Evolutionary conservation across 2,888 invertebrate genomes (phyloP).

Genomic region (Eulithis prunata): DNA sequence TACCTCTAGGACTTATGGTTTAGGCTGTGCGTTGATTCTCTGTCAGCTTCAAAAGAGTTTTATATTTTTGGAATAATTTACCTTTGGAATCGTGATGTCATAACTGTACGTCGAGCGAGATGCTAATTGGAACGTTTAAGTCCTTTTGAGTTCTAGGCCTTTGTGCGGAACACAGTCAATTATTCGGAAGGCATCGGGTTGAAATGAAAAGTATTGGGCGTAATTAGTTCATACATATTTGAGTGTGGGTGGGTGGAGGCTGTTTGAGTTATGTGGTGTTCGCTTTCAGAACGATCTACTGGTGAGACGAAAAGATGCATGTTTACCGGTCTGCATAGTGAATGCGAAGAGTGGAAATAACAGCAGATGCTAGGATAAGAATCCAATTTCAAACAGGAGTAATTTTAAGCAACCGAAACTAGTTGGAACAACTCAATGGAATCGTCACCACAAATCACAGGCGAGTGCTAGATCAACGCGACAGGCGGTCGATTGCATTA

Average conservation of each 20-base stretch:
- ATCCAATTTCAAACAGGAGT: neutral
- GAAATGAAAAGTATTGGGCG: slow-evolving; percentile 20
- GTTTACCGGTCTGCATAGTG: slow-evolving; percentile 4
- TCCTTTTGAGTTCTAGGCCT: slow-evolving; percentile 13
- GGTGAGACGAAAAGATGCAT: slow-evolving; percentile 1
- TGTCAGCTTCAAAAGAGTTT: no score
- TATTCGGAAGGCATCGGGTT: slow-evolving; percentile 23
- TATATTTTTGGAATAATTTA: neutral
- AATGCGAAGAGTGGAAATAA: neutral
- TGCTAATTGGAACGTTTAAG: slow-evolving; percentile 9
- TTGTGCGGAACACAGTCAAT: slow-evolving; percentile 20
- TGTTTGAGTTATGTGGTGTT: slow-evolving; percentile 8
- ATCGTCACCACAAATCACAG: slow-evolving; percentile 36
- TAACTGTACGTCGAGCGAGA: slow-evolving; percentile 7
- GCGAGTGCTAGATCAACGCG: slow-evolving; percentile 49
- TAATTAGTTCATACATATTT: slow-evolving; percentile 30
- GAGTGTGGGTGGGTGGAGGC: slow-evolving; percentile 12
- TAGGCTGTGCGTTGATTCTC: no score
- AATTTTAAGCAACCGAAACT: neutral
- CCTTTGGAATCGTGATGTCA: slow-evolving; percentile 5
- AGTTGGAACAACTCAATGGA: slow-evolving; percentile 5
- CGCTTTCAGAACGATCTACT: neutral
- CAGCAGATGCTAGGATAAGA: slow-evolving; percentile 6
- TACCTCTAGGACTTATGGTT: no score
- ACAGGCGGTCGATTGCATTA: slow-evolving; percentile 42